These are phyloP conservation scores for Eueremaeus valkanovi DNA, from an alignment of 2,888 invertebrate species.

Conservation along the genomic window DNA sequence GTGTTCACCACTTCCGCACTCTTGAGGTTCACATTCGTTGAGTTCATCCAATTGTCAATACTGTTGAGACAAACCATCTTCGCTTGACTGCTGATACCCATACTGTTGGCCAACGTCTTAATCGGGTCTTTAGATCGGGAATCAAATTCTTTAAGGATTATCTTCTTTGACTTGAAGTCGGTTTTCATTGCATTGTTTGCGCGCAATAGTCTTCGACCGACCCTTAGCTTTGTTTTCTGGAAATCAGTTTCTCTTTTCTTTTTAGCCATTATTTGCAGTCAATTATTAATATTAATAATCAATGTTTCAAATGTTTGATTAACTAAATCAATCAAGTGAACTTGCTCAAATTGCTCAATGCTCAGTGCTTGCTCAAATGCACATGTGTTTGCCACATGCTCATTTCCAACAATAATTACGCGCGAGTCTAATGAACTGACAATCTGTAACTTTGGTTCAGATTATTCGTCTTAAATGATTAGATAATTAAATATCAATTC, in stretches of 20 bases:
- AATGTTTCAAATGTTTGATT: neutral
- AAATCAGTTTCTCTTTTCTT: conserved; percentile 51
- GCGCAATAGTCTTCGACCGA: conserved; percentile 52
- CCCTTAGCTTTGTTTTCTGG: conserved; percentile 54
- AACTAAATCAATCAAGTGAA: neutral
- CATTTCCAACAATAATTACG: too few relatives aligned
- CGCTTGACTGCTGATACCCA: conserved; percentile 17
- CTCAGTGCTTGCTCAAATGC: too few relatives aligned
- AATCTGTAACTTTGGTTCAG: too few relatives aligned
- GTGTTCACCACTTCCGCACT: conserved; percentile 39
- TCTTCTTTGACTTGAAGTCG: conserved; percentile 51
- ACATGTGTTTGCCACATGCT: too few relatives aligned
- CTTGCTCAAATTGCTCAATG: too few relatives aligned
- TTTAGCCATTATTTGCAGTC: conserved; percentile 4
- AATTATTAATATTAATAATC: neutral
- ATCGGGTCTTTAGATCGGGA: conserved; percentile 25
- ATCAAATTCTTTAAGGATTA: conserved; percentile 48
- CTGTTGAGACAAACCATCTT: conserved; percentile 39
- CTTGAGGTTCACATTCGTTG: neutral
- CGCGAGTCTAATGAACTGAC: too few relatives aligned
- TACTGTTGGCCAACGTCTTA: conserved; percentile 22
- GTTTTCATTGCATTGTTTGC: conserved; percentile 52
- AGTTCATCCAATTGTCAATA: neutral
- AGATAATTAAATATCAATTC: too few relatives aligned
- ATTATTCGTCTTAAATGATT: too few relatives aligned